Conservation (phyloP, 2,888 invertebrate genomes). For the Eupithecia vulgata region DNA sequence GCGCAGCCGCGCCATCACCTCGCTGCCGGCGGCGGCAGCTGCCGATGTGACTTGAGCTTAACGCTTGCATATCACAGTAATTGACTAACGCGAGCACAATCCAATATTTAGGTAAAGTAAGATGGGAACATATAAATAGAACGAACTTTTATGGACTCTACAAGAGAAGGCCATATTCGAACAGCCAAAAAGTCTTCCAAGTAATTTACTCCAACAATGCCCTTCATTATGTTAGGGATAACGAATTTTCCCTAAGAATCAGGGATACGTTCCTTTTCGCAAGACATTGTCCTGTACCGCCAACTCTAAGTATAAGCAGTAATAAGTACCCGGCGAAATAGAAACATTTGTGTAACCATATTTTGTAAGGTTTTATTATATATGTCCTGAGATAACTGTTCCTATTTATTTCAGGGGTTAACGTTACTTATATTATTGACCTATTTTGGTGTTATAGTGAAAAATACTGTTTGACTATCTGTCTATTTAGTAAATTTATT, state of each 20-base stretch:
- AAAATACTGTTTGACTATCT: neutral
- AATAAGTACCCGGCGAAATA: neutral
- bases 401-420: neutral
- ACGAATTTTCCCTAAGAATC: constrained; percentile 56
- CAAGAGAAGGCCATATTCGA: constrained; percentile 3
- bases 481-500: neutral
- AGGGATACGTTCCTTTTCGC: constrained; percentile 58
- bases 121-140: neutral
- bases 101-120: neutral
- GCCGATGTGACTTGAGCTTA: neutral
- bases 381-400: neutral
- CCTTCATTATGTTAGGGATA: constrained; percentile 48
- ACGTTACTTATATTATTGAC: neutral
- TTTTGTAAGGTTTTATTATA: neutral
- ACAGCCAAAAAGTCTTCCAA: constrained; percentile 9
- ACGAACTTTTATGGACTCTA: constrained; percentile 1
- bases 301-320: neutral
- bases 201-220: constrained; percentile 30
- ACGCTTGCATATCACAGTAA: neutral
- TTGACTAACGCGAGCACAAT: neutral
- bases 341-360: neutral
- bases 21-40: too few relatives aligned
- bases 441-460: neutral
- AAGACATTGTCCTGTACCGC: constrained; percentile 56
- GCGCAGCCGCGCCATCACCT: neutral